Percentiles rank a stretch among this genome's conserved stretches.
Conservation (phyloP, 2,113 vertebrate genomes). For the Podarcis muralis region DNA sequence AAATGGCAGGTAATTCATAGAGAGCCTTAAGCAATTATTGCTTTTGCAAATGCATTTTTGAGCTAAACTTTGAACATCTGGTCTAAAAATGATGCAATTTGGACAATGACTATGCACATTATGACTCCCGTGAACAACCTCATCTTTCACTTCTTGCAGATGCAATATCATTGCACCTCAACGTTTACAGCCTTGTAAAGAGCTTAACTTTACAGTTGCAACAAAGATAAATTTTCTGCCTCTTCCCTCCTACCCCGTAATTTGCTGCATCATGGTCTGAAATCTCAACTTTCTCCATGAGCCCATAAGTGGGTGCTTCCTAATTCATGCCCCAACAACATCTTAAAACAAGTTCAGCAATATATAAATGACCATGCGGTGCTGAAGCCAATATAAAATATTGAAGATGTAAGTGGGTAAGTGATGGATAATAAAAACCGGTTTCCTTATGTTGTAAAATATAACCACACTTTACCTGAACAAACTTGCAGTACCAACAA, state of each 20-base stretch:
- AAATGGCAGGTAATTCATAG: neutral
- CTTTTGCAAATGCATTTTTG: neutral
- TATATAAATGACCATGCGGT: neutral
- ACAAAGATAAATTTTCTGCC: rapidly evolving
- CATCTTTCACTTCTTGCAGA: conserved; percentile 8
- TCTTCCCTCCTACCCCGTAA: neutral
- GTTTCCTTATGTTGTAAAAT: neutral
- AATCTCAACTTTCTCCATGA: conserved; percentile 21
- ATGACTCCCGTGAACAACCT: neutral
- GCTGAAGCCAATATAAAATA: neutral
- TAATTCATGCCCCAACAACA: neutral
- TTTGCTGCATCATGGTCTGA: neutral
- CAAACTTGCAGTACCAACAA: neutral
- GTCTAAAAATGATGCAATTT: conserved; percentile 18
- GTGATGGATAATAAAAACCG: neutral
- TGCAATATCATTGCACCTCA: conserved; percentile 15
- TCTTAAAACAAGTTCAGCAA: conserved; percentile 5
- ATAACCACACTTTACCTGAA: neutral
- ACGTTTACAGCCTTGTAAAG: neutral
- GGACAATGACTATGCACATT: neutral
- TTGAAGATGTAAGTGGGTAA: neutral
- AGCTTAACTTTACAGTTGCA: conserved; percentile 19
- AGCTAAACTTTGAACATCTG: neutral
- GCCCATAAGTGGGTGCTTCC: neutral
- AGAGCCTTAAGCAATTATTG: conserved; percentile 15